phyloP scores from a whole-genome alignment of 2,797 vertebrate genomes.

The Clarias platycephalus region DNA sequence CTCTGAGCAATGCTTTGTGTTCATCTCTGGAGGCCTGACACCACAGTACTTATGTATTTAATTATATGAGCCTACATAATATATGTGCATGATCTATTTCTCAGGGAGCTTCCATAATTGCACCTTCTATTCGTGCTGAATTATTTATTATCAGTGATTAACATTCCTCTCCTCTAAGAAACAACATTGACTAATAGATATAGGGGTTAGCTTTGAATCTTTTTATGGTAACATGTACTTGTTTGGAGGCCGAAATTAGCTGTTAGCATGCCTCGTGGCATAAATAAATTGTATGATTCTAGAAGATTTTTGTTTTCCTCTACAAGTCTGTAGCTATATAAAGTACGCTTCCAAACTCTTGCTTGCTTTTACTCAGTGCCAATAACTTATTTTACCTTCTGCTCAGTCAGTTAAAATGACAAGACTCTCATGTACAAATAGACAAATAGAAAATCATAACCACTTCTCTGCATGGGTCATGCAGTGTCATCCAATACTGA shows the following conservation, averaged over 20 bases:
- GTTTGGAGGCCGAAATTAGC: constrained; percentile 10
- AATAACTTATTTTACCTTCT: background rate
- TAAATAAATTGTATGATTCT: background rate
- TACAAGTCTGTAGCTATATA: background rate
- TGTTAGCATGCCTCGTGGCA: background rate
- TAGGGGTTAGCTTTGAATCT: background rate
- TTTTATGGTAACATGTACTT: constrained; percentile 14
- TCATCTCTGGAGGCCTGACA: background rate
- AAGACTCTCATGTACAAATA: background rate
- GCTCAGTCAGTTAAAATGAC: background rate
- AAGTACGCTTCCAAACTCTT: background rate
- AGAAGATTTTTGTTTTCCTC: background rate
- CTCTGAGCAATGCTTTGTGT: background rate
- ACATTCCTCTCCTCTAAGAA: background rate
- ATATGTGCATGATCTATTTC: constrained; percentile 8
- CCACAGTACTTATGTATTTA: background rate
- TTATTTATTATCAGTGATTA: constrained; percentile 34
- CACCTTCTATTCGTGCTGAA: constrained; percentile 18
- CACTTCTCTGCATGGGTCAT: background rate
- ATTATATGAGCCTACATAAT: constrained; percentile 1
- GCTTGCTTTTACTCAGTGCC: background rate
- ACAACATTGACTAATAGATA: constrained; percentile 1
- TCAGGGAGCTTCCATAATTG: constrained; percentile 19
- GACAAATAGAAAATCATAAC: background rate
- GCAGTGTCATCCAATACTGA: background rate